A percentile compares a stretch with the other conserved stretches of the same genome.
Evolutionary conservation across 2,113 vertebrate genomes (phyloP).

Genomic region (Collichthys lucidus): DNA sequence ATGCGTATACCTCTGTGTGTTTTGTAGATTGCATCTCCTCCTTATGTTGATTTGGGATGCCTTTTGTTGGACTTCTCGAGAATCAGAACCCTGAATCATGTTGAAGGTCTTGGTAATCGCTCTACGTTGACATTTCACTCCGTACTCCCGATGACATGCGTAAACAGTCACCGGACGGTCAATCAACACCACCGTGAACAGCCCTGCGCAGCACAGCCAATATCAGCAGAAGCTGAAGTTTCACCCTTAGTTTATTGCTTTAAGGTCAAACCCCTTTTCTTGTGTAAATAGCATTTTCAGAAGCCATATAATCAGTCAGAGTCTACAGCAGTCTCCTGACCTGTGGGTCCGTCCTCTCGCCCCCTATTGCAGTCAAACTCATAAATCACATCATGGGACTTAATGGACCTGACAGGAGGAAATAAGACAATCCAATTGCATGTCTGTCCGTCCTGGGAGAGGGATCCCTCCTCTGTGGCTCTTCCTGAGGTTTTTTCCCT

Average conservation of each 20-base stretch:
- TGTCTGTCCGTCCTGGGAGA: no score
- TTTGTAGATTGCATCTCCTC: background rate
- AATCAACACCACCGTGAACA: background rate
- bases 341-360: background rate
- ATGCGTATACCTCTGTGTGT: background rate
- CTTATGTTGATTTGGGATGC: background rate
- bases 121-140: constrained; percentile 25
- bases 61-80: background rate
- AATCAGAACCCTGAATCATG: background rate
- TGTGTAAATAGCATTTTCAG: background rate
- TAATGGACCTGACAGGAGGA: background rate
- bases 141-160: background rate
- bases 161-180: background rate
- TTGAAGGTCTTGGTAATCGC: background rate
- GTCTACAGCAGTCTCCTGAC: background rate
- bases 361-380: background rate
- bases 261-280: background rate
- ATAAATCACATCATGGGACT: background rate
- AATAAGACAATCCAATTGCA: background rate
- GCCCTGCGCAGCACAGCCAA: no score
- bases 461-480: no score
- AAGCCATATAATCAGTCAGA: constrained; percentile 6
- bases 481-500: no score
- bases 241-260: background rate
- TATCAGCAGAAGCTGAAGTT: background rate